Evolutionary conservation across 2,888 invertebrate species (phyloP), one percentile per base, ranked within the genome.

Genomic region (Drosophila rellima): DNA sequence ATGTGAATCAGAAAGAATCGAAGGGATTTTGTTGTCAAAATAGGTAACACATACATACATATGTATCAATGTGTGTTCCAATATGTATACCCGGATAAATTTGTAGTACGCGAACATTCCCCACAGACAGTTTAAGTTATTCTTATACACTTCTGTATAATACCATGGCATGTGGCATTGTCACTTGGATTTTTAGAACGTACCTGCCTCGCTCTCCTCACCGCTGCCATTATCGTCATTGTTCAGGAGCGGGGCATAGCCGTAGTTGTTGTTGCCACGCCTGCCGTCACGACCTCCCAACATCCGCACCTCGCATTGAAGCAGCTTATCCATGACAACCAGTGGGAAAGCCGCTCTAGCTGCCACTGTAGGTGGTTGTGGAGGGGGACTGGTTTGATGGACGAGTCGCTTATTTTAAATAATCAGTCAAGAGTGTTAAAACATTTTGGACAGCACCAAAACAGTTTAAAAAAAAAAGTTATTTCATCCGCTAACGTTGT

Each of bases 161-260:
- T 39, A 37, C 18, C 11, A 39, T 50, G 18, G 20, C 33, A 50
- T 50, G 48, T n/a, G 13, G 20, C 20, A 35, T 15, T 17, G 39
- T 26, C 17, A 13, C 23, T 29, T 10, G 15, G 26, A 52, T 52
- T 7, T 17, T 26, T 17, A n/a, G n/a, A 40, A 75, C 75, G 20
- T 75, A 75, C 75, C 71, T 71, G 61, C 39, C 40, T 60, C 55
- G 29, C 44, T 39, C 47, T 23, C 56, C 29, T 26, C 61, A 33
- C 37, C 60, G 57, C 69, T 74, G 47, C 37, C 57, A 52, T 68
- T 52, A 50, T 70, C 69, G 2, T 77, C 70, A 59, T 44, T 79
- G 35, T 57, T 67, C 37, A 63, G 40, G 7, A 81, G 80, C 44
- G 70, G 81, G 15, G 62, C 68, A 63, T 79, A 84, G n/a, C 57